A percentile compares a stretch with the other conserved stretches of the same genome.
Conservation (phyloP, 2,888 invertebrate species). For the Cosmopolites sordidus region DNA sequence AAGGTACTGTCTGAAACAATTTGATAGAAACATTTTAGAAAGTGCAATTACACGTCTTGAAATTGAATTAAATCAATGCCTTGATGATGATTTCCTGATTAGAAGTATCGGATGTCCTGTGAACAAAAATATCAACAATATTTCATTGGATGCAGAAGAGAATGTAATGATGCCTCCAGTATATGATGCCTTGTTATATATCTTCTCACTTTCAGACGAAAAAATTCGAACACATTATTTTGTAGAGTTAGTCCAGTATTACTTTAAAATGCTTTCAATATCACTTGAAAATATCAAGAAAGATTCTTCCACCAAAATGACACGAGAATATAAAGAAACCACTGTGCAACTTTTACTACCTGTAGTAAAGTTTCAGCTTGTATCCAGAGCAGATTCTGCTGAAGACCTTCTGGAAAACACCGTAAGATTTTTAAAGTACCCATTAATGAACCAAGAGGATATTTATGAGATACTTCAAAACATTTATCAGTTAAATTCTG, state of each 20-base stretch:
- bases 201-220: constrained; percentile 17
- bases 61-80: not conserved
- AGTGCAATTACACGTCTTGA: not conserved
- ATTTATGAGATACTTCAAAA: not conserved
- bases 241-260: constrained; percentile 12
- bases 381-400: not conserved
- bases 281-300: not conserved
- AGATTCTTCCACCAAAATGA: not conserved
- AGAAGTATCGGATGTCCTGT: not conserved
- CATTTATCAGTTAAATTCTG: constrained; percentile 9
- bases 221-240: constrained; percentile 18
- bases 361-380: constrained; percentile 10
- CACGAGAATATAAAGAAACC: not conserved
- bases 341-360: constrained; percentile 8
- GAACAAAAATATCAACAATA: too few species aligned
- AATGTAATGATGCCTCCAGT: constrained; percentile 15
- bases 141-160: too few species aligned
- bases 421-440: not conserved
- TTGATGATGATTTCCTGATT: not conserved
- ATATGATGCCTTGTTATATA: constrained; percentile 17
- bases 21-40: not conserved
- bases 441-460: not conserved
- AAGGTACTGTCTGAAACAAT: too few species aligned
- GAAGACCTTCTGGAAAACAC: not conserved
- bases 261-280: constrained; percentile 11